A percentile compares a stretch with the other conserved stretches of the same genome.
These are phyloP conservation scores for Oxystoma pomonae DNA, from an alignment of 2,888 invertebrate genomes.

Conservation along the genomic window DNA sequence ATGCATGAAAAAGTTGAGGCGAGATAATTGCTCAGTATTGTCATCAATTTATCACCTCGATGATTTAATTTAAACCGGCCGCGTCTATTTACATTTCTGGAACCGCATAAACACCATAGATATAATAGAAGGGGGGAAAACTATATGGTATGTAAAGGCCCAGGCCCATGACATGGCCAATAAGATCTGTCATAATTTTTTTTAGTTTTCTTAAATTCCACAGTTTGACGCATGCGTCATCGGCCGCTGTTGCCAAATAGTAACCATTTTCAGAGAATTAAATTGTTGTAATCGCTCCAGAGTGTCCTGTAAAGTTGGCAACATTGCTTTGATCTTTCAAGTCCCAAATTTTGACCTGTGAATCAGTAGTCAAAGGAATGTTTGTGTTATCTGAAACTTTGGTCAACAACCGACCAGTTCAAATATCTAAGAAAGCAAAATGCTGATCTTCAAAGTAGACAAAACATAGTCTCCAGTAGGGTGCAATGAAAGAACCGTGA, in stretches of 20 bases:
- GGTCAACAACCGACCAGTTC: conserved; percentile 85
- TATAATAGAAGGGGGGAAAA: no score
- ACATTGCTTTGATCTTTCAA: conserved; percentile 97
- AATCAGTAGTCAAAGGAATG: conserved; percentile 82
- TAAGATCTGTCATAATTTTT: conserved; percentile 99
- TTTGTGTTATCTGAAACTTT: conserved; percentile 74
- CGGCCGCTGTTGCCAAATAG: conserved; percentile 96
- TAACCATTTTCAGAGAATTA: conserved; percentile 99
- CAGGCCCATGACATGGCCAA: no score
- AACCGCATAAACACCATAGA: no score
- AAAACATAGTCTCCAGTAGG: conserved; percentile 98
- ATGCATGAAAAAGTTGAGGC: no score
- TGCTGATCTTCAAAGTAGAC: conserved; percentile 89
- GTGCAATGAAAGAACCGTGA: conserved; percentile 95
- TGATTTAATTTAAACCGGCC: no score
- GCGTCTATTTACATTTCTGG: no score
- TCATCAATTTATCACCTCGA: no score
- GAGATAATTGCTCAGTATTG: no score
- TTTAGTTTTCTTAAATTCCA: conserved; percentile 99
- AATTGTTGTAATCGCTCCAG: conserved; percentile 92
- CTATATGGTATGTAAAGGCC: no score
- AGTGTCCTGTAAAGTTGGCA: conserved; percentile 96
- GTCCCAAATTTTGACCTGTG: conserved; percentile 99
- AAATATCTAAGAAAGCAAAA: conserved; percentile 99
- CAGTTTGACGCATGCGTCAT: conserved; percentile 94